Evolutionary conservation across 1,140 invertebrate species (phyloP).

Genomic region (Nasonia vitripennis): DNA sequence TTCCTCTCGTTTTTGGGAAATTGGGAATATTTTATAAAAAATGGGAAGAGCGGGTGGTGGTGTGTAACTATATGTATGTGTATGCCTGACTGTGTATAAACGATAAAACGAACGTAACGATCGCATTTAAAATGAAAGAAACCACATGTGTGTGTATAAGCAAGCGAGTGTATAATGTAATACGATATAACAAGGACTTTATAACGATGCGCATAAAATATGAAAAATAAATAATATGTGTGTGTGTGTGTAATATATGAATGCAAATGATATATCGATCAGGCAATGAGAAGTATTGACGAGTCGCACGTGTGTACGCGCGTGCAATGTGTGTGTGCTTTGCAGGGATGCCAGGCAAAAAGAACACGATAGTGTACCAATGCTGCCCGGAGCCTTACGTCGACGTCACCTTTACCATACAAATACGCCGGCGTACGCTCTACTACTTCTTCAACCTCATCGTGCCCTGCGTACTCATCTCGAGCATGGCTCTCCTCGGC

Average conservation of each 20-base stretch:
- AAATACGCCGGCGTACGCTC: slow-evolving; percentile 95
- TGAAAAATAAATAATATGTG: neutral
- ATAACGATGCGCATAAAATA: too few species aligned
- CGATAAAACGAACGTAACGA: too few species aligned
- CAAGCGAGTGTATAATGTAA: too few species aligned
- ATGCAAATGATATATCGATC: too few species aligned
- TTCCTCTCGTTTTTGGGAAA: too few species aligned
- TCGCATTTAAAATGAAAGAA: too few species aligned
- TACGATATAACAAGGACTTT: too few species aligned
- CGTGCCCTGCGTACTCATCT: slow-evolving; percentile 98
- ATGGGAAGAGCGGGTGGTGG: too few species aligned
- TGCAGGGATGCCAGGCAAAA: slow-evolving; percentile 89
- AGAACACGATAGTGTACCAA: slow-evolving; percentile 87
- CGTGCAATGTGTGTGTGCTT: slow-evolving; percentile 42
- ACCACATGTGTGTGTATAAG: too few species aligned
- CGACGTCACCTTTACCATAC: slow-evolving; percentile 97
- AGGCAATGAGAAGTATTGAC: neutral
- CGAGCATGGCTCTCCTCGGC: slow-evolving; percentile 97
- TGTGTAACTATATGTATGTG: too few species aligned
- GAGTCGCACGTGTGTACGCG: neutral
- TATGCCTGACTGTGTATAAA: too few species aligned
- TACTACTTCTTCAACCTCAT: slow-evolving; percentile 99
- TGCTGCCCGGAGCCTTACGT: slow-evolving; percentile 96
- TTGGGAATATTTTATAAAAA: too few species aligned
- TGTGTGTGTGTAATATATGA: neutral